Conservation (phyloP, 2,888 invertebrate species). For the Pristionchus exspectatus region DNA sequence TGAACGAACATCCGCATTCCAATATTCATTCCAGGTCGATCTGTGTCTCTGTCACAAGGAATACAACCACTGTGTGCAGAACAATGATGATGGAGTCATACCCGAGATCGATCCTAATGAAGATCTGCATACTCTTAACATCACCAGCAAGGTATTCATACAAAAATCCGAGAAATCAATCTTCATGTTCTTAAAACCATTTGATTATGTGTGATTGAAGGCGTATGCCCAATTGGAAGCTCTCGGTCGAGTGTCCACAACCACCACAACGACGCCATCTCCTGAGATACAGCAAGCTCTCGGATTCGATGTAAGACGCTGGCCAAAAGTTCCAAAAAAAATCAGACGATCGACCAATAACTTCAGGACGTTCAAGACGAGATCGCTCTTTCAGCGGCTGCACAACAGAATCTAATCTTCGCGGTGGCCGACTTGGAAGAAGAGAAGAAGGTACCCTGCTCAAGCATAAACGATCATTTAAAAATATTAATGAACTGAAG, state of each 20-base stretch:
- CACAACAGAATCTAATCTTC: conserved; percentile 77
- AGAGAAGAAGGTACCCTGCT: conserved; percentile 59
- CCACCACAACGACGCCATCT: conserved; percentile 77
- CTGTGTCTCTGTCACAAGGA: conserved; percentile 77
- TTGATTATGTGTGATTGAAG: neutral
- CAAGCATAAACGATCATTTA: neutral
- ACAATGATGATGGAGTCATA: conserved; percentile 75
- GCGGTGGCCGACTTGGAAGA: conserved; percentile 75
- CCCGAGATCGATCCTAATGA: conserved; percentile 75
- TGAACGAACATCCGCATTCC: neutral
- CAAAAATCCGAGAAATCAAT: neutral
- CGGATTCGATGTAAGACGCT: conserved; percentile 69
- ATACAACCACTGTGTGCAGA: conserved; percentile 77
- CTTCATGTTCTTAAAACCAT: neutral
- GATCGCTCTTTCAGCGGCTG: conserved; percentile 76
- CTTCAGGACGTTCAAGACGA: conserved; percentile 77
- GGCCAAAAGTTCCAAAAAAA: neutral
- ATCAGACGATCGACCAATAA: neutral
- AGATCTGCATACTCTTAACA: conserved; percentile 69
- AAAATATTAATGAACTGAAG: neutral
- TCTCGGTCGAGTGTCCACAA: conserved; percentile 58
- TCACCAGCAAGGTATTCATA: conserved; percentile 58
- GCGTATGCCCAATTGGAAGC: conserved; percentile 54
- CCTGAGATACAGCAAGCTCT: conserved; percentile 74
- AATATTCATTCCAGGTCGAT: conserved; percentile 63